Evolutionary conservation across 2,888 invertebrate genomes (phyloP).

Genomic region (Amiota communis): DNA sequence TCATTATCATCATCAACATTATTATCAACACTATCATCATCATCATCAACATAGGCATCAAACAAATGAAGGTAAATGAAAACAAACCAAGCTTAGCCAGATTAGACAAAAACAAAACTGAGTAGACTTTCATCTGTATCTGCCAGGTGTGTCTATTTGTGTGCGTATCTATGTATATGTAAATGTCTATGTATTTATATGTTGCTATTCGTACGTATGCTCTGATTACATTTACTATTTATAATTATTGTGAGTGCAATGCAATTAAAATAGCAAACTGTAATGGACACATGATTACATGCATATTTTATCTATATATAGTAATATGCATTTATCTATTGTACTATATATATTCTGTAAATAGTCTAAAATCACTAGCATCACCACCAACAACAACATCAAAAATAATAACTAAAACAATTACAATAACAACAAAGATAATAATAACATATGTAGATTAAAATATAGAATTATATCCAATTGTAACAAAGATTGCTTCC

Average conservation of each 20-base stretch:
- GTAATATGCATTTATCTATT: not conserved
- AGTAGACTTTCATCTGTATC: not conserved
- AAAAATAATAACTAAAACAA: constrained; percentile 22
- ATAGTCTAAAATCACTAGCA: not conserved
- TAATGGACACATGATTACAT: constrained; percentile 14
- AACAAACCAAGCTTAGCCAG: no score
- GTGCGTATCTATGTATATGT: constrained; percentile 5
- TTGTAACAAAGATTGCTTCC: no score
- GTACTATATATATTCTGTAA: not conserved
- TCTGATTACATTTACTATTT: constrained; percentile 17
- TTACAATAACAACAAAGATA: constrained; percentile 20
- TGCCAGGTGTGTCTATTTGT: not conserved
- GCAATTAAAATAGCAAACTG: constrained; percentile 22
- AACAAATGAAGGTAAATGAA: no score
- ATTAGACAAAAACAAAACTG: no score
- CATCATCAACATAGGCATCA: no score
- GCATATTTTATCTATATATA: not conserved
- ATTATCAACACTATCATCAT: no score
- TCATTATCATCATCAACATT: no score
- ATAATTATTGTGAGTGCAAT: constrained; percentile 16
- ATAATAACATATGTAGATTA: no score
- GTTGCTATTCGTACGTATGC: not conserved
- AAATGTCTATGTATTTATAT: not conserved
- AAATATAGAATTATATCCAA: no score
- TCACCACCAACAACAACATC: not conserved